Base-by-base conservation (phyloP, 2,888 invertebrate genomes). In the Lepidocyrtoides sp. region DNA sequence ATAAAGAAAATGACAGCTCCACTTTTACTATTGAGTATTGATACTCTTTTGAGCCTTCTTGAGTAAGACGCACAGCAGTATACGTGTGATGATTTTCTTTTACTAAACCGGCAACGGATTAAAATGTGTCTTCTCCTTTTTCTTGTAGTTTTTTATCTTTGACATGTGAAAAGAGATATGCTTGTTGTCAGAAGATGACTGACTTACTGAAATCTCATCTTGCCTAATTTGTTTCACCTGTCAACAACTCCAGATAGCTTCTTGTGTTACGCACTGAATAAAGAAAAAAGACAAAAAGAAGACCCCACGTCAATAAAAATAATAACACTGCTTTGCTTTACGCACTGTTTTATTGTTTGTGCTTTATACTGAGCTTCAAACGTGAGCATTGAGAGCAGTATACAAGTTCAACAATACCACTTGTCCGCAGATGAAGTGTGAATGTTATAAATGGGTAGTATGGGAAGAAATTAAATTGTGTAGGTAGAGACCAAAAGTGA, bases 201-300 rank as follows among this genome's bases (percentile, higher is more conserved):
- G 69, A 85, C 54, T 85, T 51, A 77, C 77, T 51, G 77, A 77
- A 77, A 77, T 81, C 81, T 75, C 72, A 77, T 60, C 63, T 75
- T 85, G 23, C 20, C 57, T 75, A 91, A 91, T 91, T 91, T 81
- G 91, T 85, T 85, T 91, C 91, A 86, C 85, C 91, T 91, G 91
- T 91, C 91, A 85, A 69, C 91, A 91, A 26, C 41, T 85, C 60
- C 23, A 23, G 81, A 85, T 20, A 72, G 85, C 84, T 84, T 14
- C 85, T 90, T 79, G 79, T 90, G 17, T 85, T 90, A 85, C 90
- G 84, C 84, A n/a, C 14, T 36, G 44, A 4, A n/a, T 54, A 17
- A 36, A 26, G 7, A 0, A 57, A n/a, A 79, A 77, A 51, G 12
- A 44, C 8, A 29, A 23, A 48, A 48, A 14, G 75, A 48, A 48